Percentiles rank a stretch among this genome's conserved stretches.
phyloP scores from a whole-genome alignment of 2,888 invertebrate genomes.

The Tridacna gigas region DNA sequence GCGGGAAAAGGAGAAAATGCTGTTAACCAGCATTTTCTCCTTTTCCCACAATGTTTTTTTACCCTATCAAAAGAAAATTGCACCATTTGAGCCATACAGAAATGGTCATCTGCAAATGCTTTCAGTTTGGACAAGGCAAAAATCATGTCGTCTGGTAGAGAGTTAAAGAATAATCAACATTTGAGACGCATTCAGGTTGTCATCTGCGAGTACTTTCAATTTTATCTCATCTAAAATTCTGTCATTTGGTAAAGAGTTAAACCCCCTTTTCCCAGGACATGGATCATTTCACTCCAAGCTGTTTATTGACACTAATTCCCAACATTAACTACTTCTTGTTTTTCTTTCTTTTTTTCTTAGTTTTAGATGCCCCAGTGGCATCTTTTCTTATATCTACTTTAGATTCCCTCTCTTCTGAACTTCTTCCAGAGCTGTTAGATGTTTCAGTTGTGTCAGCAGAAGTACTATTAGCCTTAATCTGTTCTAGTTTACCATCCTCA shows the following conservation, averaged over 20 bases:
- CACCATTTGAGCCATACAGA: no score
- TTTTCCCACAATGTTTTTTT: not conserved
- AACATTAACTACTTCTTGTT: conserved; percentile 40
- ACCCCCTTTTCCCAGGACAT: not conserved
- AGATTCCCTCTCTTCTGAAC: conserved; percentile 48
- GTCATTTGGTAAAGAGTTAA: not conserved
- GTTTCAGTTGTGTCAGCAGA: not conserved
- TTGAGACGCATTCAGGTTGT: not conserved
- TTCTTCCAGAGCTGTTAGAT: conserved; percentile 6
- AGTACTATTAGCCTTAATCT: not conserved
- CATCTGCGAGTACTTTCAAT: no score
- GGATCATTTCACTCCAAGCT: not conserved
- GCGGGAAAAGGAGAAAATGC: not conserved
- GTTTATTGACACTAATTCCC: no score
- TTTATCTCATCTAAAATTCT: not conserved
- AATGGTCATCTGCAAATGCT: no score
- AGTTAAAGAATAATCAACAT: no score
- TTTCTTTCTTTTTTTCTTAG: conserved; percentile 57
- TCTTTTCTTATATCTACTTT: not conserved
- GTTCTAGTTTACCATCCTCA: not conserved
- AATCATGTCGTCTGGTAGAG: no score
- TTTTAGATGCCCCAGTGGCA: conserved; percentile 14
- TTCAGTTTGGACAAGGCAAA: no score
- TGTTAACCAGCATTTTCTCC: not conserved
- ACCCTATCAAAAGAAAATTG: no score